A percentile compares a stretch with the other conserved stretches of the same genome.
Conservation (phyloP, 2,113 vertebrate species). For the Daphoenositta chrysoptera region DNA sequence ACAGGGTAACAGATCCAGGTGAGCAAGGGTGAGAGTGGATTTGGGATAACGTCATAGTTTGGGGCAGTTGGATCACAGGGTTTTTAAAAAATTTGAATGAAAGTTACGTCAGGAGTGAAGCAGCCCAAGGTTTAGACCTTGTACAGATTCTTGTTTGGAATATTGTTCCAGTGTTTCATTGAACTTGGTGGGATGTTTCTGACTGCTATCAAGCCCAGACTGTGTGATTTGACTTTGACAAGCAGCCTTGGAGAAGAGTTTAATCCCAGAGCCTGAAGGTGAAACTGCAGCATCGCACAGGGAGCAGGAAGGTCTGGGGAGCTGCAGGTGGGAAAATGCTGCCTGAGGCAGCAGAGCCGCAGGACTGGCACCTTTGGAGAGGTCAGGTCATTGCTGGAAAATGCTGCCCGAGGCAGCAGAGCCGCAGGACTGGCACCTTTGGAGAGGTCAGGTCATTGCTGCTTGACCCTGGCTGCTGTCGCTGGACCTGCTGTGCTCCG, state of each 20-base stretch:
- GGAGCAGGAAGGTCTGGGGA: background rate
- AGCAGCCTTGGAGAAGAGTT: background rate
- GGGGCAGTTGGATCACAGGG: background rate
- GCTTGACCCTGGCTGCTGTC: background rate
- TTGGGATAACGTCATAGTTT: background rate
- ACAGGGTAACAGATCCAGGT: background rate
- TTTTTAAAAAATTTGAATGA: background rate
- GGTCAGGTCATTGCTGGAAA: background rate
- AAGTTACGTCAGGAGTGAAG: background rate
- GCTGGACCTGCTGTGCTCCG: background rate
- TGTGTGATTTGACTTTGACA: background rate
- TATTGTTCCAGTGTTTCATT: background rate
- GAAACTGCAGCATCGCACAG: fast-evolving
- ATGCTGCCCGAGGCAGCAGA: background rate
- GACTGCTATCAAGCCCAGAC: background rate
- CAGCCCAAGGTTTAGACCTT: background rate
- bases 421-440: background rate
- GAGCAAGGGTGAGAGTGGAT: background rate
- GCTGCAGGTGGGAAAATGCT: background rate
- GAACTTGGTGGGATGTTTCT: background rate
- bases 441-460: background rate
- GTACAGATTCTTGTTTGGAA: background rate
- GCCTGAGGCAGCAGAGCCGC: background rate
- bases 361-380: background rate
- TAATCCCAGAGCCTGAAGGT: background rate